phyloP scores from a whole-genome alignment of 2,113 vertebrate genomes.

The Planiliza haematocheilus region DNA sequence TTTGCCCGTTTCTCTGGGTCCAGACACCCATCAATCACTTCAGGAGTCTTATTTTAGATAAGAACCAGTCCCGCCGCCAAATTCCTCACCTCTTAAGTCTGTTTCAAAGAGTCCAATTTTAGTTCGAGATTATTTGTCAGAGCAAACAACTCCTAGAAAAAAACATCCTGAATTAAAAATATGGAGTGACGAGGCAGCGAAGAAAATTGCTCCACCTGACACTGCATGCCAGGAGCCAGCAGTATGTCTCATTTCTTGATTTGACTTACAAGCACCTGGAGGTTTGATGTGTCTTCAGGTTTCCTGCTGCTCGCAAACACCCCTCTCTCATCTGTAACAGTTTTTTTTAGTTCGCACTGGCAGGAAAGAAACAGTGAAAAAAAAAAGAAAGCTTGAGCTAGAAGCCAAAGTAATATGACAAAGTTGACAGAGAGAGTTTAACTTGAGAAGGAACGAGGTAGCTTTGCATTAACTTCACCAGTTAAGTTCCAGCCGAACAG shows the following conservation, averaged over 20 bases:
- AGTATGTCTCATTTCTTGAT: slow-evolving; percentile 55
- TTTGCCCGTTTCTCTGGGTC: not conserved
- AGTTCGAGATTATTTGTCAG: slow-evolving; percentile 14
- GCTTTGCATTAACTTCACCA: not conserved
- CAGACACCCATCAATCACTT: slow-evolving; percentile 18
- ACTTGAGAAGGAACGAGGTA: not conserved
- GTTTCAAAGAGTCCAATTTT: slow-evolving; percentile 13
- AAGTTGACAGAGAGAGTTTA: slow-evolving; percentile 3
- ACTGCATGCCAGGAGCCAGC: slow-evolving; percentile 53
- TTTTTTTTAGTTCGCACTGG: slow-evolving; percentile 21
- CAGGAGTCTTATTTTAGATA: slow-evolving; percentile 10
- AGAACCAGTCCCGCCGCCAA: not conserved
- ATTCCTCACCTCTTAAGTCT: not conserved
- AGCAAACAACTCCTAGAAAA: slow-evolving; percentile 27
- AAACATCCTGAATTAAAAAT: not conserved
- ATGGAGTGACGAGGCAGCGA: slow-evolving; percentile 9
- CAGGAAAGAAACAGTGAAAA: not conserved
- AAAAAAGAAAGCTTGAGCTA: not conserved
- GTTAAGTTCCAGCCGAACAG: not conserved
- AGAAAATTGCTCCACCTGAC: slow-evolving; percentile 63
- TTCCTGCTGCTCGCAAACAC: slow-evolving; percentile 49
- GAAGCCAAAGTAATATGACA: not conserved
- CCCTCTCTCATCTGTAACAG: not conserved
- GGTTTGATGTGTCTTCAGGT: slow-evolving; percentile 45
- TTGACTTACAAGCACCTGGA: slow-evolving; percentile 58